phyloP scores from a whole-genome alignment of 2,797 vertebrate species.

The Lepilemur septentrionalis region DNA sequence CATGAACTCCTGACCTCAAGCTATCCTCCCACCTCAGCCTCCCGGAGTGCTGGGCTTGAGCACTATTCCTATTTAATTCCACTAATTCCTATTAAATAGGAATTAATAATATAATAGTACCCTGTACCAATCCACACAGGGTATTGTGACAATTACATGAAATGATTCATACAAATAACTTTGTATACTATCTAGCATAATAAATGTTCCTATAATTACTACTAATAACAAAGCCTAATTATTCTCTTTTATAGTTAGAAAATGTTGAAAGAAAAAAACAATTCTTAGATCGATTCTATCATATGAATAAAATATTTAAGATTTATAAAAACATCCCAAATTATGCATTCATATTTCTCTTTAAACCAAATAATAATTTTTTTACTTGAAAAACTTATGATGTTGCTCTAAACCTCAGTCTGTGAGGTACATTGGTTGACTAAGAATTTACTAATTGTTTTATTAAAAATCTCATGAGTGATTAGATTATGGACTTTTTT shows the following conservation, averaged over 20 bases:
- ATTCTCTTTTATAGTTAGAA: conserved; percentile 1
- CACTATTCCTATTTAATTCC: too few species aligned
- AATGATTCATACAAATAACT: not conserved
- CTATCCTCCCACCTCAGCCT: too few species aligned
- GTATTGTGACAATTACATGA: not conserved
- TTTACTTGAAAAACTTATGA: not conserved
- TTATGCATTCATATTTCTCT: not conserved
- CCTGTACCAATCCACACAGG: not conserved
- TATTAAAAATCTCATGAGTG: not conserved
- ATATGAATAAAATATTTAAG: conserved; percentile 9
- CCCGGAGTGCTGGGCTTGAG: too few species aligned
- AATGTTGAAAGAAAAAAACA: not conserved
- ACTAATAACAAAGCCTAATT: not conserved
- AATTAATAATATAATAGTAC: not conserved
- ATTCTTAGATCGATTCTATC: not conserved
- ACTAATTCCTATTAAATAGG: too few species aligned
- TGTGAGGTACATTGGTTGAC: not conserved
- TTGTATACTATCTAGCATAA: not conserved
- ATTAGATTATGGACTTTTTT: not conserved
- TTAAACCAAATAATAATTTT: not conserved
- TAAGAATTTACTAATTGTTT: conserved; percentile 8
- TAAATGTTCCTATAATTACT: not conserved
- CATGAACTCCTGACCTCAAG: too few species aligned
- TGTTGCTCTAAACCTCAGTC: not conserved
- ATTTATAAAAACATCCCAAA: not conserved